Evolutionary conservation across 2,113 vertebrate genomes (phyloP).

Genomic region (Chitala chitala): DNA sequence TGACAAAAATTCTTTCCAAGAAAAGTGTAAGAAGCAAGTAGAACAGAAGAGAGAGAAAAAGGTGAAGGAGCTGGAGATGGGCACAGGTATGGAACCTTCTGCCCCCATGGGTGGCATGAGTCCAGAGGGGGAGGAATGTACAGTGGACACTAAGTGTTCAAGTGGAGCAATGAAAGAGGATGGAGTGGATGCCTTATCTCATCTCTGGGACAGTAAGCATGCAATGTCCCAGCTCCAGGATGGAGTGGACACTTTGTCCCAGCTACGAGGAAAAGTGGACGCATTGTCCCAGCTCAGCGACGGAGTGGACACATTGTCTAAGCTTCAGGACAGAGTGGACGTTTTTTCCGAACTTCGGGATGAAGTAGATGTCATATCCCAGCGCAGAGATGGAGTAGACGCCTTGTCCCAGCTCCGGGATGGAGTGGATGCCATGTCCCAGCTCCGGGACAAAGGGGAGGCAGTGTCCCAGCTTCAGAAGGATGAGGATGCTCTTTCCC

Average conservation of each 20-base stretch:
- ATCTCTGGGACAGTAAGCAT: no score
- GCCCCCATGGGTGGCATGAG: neutral
- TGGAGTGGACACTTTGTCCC: no score
- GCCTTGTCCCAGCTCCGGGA: no score
- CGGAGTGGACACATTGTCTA: constrained; percentile 32
- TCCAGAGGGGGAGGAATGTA: constrained; percentile 1
- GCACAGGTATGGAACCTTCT: neutral
- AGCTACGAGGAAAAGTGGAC: no score
- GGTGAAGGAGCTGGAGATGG: neutral
- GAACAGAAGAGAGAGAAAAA: constrained; percentile 6
- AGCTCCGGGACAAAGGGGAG: neutral
- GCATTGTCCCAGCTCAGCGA: no score
- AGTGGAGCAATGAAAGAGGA: neutral
- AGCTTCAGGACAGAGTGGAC: constrained; percentile 34
- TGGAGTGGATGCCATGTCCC: no score
- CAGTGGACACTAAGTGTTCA: constrained; percentile 2
- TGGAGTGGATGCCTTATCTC: neutral
- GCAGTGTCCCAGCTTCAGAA: constrained; percentile 36
- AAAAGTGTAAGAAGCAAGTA: neutral
- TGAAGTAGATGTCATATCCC: no score
- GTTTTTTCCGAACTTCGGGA: no score
- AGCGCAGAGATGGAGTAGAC: no score
- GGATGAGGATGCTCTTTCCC: no score
- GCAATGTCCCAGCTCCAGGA: no score
- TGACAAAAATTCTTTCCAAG: constrained; percentile 33